Percentiles rank a stretch among this genome's conserved stretches.
Evolutionary conservation across 2,888 invertebrate species (phyloP).

Genomic region (Mesorhabditis belari): DNA sequence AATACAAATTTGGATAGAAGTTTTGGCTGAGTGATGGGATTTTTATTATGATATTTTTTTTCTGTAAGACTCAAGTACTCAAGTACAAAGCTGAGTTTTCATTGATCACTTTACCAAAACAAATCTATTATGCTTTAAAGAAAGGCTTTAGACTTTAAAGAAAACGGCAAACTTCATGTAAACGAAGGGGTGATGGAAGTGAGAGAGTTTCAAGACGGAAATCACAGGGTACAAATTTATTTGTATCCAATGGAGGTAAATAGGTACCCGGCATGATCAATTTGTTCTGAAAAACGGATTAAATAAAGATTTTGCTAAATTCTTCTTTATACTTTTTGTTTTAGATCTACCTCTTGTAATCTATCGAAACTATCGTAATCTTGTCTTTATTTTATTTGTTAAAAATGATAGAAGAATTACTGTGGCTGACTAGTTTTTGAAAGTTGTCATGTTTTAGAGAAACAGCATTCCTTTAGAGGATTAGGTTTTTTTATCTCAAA

Average conservation of each 20-base stretch:
- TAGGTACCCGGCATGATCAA: constrained; percentile 44
- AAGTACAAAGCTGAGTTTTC: not conserved
- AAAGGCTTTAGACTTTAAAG: constrained; percentile 26
- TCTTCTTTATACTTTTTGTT: too few species aligned
- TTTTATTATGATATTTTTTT: too few species aligned
- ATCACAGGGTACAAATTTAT: constrained; percentile 45
- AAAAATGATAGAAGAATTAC: not conserved
- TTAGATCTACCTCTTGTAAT: not conserved
- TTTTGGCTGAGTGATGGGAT: too few species aligned
- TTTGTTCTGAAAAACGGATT: constrained; percentile 37
- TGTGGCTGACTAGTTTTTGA: too few species aligned
- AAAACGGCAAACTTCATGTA: constrained; percentile 37
- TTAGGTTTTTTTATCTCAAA: too few species aligned
- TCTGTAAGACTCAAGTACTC: too few species aligned
- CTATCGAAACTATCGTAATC: constrained; percentile 2
- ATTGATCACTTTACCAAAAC: not conserved
- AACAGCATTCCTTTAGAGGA: too few species aligned
- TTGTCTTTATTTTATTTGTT: constrained; percentile 4
- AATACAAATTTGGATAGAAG: too few species aligned
- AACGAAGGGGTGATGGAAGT: constrained; percentile 40
- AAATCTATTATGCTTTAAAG: too few species aligned
- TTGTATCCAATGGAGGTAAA: constrained; percentile 39
- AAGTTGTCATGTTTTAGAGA: too few species aligned
- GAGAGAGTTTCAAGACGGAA: constrained; percentile 36
- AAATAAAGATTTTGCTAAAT: not conserved